These are phyloP conservation scores for Andricus quercusramuli DNA, from an alignment of 2,888 invertebrate genomes.

Conservation along the genomic window DNA sequence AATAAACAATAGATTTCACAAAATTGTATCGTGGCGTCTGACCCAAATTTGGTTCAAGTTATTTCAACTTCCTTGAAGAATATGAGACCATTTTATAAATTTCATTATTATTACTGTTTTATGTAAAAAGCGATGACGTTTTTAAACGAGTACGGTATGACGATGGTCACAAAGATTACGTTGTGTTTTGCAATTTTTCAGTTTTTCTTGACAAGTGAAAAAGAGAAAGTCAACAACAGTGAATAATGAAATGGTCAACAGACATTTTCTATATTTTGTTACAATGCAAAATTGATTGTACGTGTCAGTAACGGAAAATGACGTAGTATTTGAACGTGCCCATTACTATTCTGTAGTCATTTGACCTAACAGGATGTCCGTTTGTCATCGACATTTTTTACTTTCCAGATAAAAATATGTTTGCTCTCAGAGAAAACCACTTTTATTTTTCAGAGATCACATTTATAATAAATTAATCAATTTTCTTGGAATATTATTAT, in stretches of 20 bases:
- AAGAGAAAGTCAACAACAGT: not conserved
- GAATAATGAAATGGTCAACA: not conserved
- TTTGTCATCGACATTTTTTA: conserved; percentile 22
- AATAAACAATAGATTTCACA: no score
- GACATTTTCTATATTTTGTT: not conserved
- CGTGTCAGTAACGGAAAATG: conserved; percentile 10
- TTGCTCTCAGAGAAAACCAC: no score
- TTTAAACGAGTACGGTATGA: not conserved
- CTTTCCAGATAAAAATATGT: not conserved
- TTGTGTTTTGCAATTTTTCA: not conserved
- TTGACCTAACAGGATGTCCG: conserved; percentile 22
- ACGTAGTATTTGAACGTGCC: not conserved
- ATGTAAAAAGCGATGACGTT: not conserved
- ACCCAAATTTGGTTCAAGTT: no score
- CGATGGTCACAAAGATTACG: not conserved
- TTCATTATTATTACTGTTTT: no score
- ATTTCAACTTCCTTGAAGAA: no score
- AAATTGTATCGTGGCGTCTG: no score
- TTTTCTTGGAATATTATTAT: no score
- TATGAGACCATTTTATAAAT: no score
- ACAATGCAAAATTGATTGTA: conserved; percentile 7
- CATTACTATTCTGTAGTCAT: conserved; percentile 1
- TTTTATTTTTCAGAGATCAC: no score
- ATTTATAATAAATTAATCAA: no score
- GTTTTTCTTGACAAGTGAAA: not conserved